Conservation (phyloP, 2,797 vertebrate species). For the Aldrovandia affinis region DNA sequence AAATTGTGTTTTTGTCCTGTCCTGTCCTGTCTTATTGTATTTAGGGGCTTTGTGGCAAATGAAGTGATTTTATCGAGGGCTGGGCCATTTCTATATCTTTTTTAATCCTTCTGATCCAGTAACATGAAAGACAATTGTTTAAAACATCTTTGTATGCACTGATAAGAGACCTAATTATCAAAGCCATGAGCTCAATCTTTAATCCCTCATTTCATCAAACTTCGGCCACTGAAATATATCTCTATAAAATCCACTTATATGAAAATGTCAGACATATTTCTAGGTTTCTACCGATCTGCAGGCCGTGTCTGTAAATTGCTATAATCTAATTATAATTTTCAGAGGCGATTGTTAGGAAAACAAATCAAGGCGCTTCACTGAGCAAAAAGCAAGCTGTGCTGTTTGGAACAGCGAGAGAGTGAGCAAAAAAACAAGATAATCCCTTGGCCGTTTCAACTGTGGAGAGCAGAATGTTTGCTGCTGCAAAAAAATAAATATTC, state of each 20-base stretch:
- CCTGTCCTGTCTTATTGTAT: slow-evolving; percentile 2
- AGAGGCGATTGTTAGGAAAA: slow-evolving; percentile 42
- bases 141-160: slow-evolving; percentile 17
- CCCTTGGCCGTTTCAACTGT: slow-evolving; percentile 36
- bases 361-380: slow-evolving; percentile 24
- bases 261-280: slow-evolving; percentile 39
- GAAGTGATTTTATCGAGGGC: neutral
- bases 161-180: slow-evolving; percentile 20
- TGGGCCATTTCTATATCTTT: neutral
- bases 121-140: slow-evolving; percentile 11
- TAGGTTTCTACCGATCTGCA: slow-evolving; percentile 9
- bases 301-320: slow-evolving; percentile 39
- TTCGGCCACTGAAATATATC: neutral
- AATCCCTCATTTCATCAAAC: slow-evolving; percentile 10
- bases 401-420: slow-evolving; percentile 38
- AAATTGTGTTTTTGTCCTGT: neutral
- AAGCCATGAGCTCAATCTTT: neutral
- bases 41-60: neutral
- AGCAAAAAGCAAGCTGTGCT: slow-evolving; percentile 27
- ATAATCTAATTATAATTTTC: slow-evolving; percentile 49
- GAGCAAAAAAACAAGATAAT: slow-evolving; percentile 41
- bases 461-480: slow-evolving; percentile 35
- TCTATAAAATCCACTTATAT: slow-evolving; percentile 25
- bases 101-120: slow-evolving; percentile 12
- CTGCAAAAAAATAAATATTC: slow-evolving; percentile 44